phyloP scores from a whole-genome alignment of 2,797 vertebrate species.

The Lagorchestes hirsutus region DNA sequence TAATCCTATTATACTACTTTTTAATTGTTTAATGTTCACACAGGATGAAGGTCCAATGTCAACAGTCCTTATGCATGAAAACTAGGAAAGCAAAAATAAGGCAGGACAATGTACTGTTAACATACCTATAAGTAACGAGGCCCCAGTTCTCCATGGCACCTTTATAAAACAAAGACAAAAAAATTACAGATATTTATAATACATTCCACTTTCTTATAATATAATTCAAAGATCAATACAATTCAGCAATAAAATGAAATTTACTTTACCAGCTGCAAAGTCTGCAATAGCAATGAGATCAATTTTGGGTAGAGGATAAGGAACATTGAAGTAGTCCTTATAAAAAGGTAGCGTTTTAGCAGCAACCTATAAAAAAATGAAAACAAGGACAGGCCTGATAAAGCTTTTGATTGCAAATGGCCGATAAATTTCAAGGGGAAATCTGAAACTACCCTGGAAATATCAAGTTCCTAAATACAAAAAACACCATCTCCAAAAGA shows the following conservation, averaged over 20 bases:
- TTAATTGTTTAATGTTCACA: constrained; percentile 15
- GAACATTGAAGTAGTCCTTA: constrained; percentile 99
- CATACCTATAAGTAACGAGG: constrained; percentile 99
- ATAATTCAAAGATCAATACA: constrained; percentile 77
- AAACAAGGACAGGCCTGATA: constrained; percentile 70
- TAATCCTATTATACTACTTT: constrained; percentile 27
- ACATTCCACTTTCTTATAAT: constrained; percentile 76
- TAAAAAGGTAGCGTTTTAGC: constrained; percentile 99
- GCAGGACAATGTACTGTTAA: constrained; percentile 62
- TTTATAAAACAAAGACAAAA: constrained; percentile 89
- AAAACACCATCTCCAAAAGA: constrained; percentile 49
- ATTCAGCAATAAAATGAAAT: constrained; percentile 80
- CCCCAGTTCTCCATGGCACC: constrained; percentile 99
- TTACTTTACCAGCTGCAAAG: constrained; percentile 98
- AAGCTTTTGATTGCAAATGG: constrained; percentile 54
- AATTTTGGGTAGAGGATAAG: constrained; percentile 99
- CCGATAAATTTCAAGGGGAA: constrained; percentile 46
- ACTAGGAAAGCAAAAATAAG: constrained; percentile 55
- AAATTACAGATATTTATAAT: constrained; percentile 79
- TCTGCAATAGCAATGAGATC: constrained; percentile 99
- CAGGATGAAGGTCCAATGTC: constrained; percentile 59
- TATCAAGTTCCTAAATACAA: constrained; percentile 44
- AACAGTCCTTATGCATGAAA: constrained; percentile 56
- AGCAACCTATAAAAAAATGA: constrained; percentile 92
- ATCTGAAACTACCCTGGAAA: constrained; percentile 54